These are phyloP conservation scores for Hippocampus kuda DNA, from an alignment of 2,797 vertebrate species.

Conservation along the genomic window DNA sequence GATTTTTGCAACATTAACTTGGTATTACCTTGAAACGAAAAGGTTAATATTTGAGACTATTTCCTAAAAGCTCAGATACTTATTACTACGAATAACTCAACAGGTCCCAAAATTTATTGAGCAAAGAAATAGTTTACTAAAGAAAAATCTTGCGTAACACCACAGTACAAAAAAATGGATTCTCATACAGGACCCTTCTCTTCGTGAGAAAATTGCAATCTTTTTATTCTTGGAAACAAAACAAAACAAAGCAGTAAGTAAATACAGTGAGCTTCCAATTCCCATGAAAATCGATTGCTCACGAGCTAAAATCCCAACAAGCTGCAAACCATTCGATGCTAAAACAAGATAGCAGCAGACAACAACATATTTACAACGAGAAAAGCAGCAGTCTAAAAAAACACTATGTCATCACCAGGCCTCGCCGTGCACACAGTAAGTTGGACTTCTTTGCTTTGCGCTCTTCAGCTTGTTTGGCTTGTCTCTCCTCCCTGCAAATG, in stretches of 20 bases:
- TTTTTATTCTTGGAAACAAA: not conserved
- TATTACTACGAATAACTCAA: no score
- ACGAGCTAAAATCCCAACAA: not conserved
- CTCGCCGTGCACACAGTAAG: constrained; percentile 71
- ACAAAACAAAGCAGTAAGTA: not conserved
- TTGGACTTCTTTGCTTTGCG: constrained; percentile 80
- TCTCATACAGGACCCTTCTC: no score
- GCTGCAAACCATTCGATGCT: not conserved
- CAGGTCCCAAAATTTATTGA: no score
- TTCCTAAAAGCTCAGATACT: no score
- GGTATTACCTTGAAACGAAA: no score
- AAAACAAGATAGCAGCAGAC: not conserved
- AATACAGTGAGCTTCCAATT: not conserved
- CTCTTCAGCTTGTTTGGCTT: constrained; percentile 58
- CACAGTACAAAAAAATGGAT: no score
- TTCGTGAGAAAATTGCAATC: no score
- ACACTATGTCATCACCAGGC: constrained; percentile 61
- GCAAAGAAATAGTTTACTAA: no score
- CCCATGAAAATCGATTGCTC: not conserved
- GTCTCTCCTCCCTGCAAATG: constrained; percentile 66
- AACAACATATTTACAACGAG: not conserved
- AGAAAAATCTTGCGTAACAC: no score
- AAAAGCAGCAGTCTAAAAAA: not conserved
- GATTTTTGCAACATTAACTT: no score
- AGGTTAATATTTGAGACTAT: no score